Evolutionary conservation across 2,113 vertebrate species (phyloP), one percentile per base, ranked within the genome.

Genomic region (pig (Sus scrofa)): DNA sequence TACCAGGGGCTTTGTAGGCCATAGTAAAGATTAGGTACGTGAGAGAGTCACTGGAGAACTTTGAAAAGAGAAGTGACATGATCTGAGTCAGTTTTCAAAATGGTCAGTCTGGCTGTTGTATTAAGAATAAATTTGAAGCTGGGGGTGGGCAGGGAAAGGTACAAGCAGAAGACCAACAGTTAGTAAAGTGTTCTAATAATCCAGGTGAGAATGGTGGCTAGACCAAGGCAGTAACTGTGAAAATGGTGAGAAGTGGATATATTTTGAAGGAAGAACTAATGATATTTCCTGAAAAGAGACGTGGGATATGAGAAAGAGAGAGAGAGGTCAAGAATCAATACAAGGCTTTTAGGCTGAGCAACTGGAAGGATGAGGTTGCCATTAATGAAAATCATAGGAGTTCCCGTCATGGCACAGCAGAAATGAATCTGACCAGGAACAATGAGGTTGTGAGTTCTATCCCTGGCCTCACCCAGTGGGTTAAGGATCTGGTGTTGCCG

Each of bases 141-240:
- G 1, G 11, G 6, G 9, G 12, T 12, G 19, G 15, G 12, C 19
- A 77, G 12, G 54, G 52, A 16, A 50, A 12, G 68, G 24, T 65
- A 1, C 60, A 95, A 92, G 37, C 19, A 96, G 37, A 94, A 91
- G 39, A 85, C 24, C 27, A 84, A 84, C 5, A 30, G 24, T 91
- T 86, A 97, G 18, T 30, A 91, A 94, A 20, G 24, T 94, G 52
- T 73, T 88, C 52, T 79, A 86, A 87, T 78, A 93, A 95, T 87
- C 62, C 22, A 58, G 52, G 71, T 22, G 91, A 50, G 81, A 90
- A 90, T 75, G 85, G 54, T 93, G 70, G 22, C 22, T 83, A 77
- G 34, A 62, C 15, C 24, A 89, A 32, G 26, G 54, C 19, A 86
- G 44, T 71, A 86, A 74, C 75, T 86, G 50, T 37, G 50, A 65